Evolutionary conservation across 2,888 invertebrate genomes (phyloP).

Genomic region (Latrodectus hesperus): DNA sequence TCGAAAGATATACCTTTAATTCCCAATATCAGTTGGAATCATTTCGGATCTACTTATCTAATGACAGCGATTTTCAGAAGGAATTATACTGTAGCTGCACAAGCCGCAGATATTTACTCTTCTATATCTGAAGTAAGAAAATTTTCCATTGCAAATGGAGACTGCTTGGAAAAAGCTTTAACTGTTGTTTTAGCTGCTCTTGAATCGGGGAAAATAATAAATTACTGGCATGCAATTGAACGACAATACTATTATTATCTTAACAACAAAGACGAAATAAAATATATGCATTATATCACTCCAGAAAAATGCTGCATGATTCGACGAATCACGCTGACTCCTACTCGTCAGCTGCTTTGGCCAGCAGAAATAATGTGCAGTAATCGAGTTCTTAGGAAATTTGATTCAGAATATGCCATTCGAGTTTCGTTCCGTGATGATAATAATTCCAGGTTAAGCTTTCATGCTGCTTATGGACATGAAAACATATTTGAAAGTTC

Average conservation of each 20-base stretch:
- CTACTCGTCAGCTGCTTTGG: slow-evolving; percentile 50
- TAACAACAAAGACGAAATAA: slow-evolving; percentile 29
- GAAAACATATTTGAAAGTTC: slow-evolving; percentile 32
- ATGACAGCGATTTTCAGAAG: slow-evolving; percentile 53
- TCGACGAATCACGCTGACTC: slow-evolving; percentile 57
- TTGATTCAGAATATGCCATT: slow-evolving; percentile 65
- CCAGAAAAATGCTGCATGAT: slow-evolving; percentile 59
- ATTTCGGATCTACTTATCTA: slow-evolving; percentile 54
- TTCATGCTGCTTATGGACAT: slow-evolving; percentile 27
- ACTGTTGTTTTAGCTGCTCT: slow-evolving; percentile 33
- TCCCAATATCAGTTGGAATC: not conserved
- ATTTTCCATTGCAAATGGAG: slow-evolving; percentile 1
- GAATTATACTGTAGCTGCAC: slow-evolving; percentile 41
- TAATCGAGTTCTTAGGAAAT: slow-evolving; percentile 65
- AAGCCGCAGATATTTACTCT: not conserved
- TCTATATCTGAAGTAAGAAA: not conserved
- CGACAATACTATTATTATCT: slow-evolving; percentile 25
- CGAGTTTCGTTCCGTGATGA: slow-evolving; percentile 69
- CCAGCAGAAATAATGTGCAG: slow-evolving; percentile 59
- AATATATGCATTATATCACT: slow-evolving; percentile 41
- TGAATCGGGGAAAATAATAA: slow-evolving; percentile 55
- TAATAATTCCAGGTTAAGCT: slow-evolving; percentile 58
- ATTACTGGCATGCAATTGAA: slow-evolving; percentile 38
- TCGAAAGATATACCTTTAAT: not conserved
- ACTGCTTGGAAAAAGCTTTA: slow-evolving; percentile 52